phyloP scores from a whole-genome alignment of 2,888 invertebrate genomes.

The Andrena minutula region DNA sequence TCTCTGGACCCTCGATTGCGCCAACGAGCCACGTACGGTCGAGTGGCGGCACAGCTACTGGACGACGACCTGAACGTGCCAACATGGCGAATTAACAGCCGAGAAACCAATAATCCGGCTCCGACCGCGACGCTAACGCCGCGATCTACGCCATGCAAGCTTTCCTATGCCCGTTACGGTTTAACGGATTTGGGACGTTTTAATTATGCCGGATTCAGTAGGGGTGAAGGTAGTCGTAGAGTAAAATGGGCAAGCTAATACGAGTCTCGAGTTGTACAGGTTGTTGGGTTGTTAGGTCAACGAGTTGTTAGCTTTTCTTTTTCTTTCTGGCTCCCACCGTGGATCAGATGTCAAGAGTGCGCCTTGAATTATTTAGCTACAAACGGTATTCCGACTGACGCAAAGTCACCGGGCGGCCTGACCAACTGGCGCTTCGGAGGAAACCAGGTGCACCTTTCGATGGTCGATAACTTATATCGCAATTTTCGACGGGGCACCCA shows the following conservation, averaged over 20 bases:
- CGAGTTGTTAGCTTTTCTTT: background rate
- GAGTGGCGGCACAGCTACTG: conserved; percentile 46
- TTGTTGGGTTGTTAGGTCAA: no score
- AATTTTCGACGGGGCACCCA: conserved; percentile 14
- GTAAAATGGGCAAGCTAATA: background rate
- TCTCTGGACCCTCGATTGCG: conserved; percentile 62
- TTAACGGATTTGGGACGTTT: conserved; percentile 33
- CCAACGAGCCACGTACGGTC: conserved; percentile 64
- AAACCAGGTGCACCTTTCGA: conserved; percentile 15
- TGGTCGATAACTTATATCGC: background rate
- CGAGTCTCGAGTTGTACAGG: background rate
- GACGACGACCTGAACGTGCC: conserved; percentile 58
- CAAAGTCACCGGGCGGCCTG: background rate
- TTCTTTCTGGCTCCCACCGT: background rate
- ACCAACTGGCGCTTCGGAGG: background rate
- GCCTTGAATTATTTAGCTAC: no score
- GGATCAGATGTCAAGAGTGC: no score
- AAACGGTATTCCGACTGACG: background rate
- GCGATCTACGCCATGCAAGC: conserved; percentile 11
- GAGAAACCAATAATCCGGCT: conserved; percentile 66
- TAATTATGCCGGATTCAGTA: conserved; percentile 12
- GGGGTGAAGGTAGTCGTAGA: conserved; percentile 2
- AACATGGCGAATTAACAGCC: conserved; percentile 68
- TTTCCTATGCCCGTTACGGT: conserved; percentile 8
- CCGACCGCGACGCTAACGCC: conserved; percentile 22